Base-by-base conservation (phyloP, 2,797 vertebrate genomes). In the Coranthus polyacanthus region DNA sequence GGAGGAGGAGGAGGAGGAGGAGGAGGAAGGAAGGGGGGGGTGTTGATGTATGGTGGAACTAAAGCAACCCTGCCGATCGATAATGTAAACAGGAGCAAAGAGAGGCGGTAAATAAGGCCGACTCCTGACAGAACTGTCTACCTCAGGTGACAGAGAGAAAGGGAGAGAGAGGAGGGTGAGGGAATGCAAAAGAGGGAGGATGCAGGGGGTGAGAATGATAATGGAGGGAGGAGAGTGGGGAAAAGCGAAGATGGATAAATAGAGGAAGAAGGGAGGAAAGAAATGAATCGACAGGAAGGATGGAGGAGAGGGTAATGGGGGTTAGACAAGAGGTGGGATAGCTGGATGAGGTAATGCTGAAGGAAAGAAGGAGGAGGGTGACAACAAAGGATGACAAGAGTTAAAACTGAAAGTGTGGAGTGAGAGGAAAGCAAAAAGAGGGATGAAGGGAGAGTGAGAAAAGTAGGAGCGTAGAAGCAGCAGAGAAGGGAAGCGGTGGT, bases 71-170 rank as follows among this genome's bases (percentile, higher is more conserved):
- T 86, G 84, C 88, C 88, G 85, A 94, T 94, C 93, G 90, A 94
- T 94, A 92, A 93, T 93, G 92, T 94, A 94, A 94, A 92, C 92
- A 92, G 86, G 90, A 88, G 89, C 70, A 79, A 89, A 91, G 85
- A 88, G 90, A 90, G 81, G 87, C 88, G 70, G 89, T 93, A 92
- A 93, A 93, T 93, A 91, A 92, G 87, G 82, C 84, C 59, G 72
- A 85, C 82, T 86, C 87, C 86, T 86, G 89, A 92, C 89, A 91
- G 89, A 84, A 88, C 85, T 86, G 87, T 92, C 89, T 89, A 88
- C 83, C 89, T 88, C 82, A 87, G 88, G 89, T 91, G 91, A 91
- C 80, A 18, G 86, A 86, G 84, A 59, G 84, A 76, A 81, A 43
- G 80, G 29, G 54, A 36, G 49, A 43, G 54, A 15, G 64, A 50